Evolutionary conservation across 2,113 vertebrate genomes (phyloP).

Genomic region (Ochotona curzoniae): DNA sequence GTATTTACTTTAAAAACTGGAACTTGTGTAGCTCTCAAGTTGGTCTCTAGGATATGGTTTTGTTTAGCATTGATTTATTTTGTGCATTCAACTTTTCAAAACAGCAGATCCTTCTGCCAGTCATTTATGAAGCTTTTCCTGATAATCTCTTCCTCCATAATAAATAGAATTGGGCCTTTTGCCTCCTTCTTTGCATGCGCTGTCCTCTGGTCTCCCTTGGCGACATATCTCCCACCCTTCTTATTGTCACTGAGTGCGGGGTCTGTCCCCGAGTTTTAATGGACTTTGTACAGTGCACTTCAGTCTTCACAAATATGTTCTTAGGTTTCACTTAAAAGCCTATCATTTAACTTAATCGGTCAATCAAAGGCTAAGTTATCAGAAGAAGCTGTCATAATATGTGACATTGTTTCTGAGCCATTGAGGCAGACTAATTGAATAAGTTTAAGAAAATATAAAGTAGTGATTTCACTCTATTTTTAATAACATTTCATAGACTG

Average conservation of each 20-base stretch:
- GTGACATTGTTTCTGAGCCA: neutral
- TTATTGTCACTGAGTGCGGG: neutral
- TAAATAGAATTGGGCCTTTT: neutral
- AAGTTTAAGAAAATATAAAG: slow-evolving; percentile 51
- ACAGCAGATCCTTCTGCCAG: neutral
- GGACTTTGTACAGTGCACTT: neutral
- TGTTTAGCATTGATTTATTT: neutral
- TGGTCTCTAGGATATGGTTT: slow-evolving; percentile 18
- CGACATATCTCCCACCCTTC: neutral
- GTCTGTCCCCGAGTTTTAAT: neutral
- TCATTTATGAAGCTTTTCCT: neutral
- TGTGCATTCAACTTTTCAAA: slow-evolving; percentile 41
- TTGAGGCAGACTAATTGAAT: neutral
- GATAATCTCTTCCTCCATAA: neutral
- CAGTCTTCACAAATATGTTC: neutral
- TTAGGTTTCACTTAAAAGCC: neutral
- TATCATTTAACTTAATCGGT: neutral
- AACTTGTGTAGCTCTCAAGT: neutral
- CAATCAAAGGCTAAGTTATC: neutral
- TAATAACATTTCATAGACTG: neutral
- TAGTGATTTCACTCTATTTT: neutral
- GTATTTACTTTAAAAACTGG: neutral
- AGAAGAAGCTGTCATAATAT: neutral
- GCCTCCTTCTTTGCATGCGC: neutral
- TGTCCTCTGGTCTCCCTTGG: neutral